Evolutionary conservation across 1,140 invertebrate genomes (phyloP), one percentile per base, ranked within the genome.

Genomic region (Pissodes strobi): DNA sequence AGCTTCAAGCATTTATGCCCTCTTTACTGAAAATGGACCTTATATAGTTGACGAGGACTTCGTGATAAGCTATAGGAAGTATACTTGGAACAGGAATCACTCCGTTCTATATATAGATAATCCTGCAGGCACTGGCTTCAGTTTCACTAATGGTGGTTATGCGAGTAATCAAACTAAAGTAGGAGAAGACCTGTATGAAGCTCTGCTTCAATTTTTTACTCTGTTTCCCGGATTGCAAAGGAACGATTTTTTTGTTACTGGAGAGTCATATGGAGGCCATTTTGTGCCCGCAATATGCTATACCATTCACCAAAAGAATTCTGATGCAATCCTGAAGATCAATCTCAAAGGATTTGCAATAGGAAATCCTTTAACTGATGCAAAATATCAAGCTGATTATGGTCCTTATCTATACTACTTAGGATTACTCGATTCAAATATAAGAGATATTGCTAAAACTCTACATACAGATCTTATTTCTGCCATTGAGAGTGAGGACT

Each of bases 261-360:
- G 93, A 2, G 92, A 94, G 78, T 93, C 91, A 1, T 94, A 94
- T 76, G 92, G 84, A 4, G 92, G 92, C 13, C 88, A 89, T 74
- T 92, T 93, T 74, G 86, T 92, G 1, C 91, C 91, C 3, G 88
- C 89, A 0, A 78, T 91, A 4, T 84, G 84, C 0, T 85, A 90
- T 66, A 86, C 87, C 38, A 93, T 94, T 52, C 85, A 90, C 64
- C 81, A 82, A 64, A 83, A 87, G 27, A 90, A 87, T 68, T 77
- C 82, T 25, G 79, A 79, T 12, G 81, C 85, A 13, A 73, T 83
- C 30, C 69, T 78, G 2, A 85, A 84, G 68, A 87, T 90, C 17
- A 89, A 90, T 74, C 72, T 90, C 1, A 80, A 87, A 81, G 88
- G 88, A 67, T 69, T 95, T 60, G 87, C 88, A 0, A 94, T 95